Evolutionary conservation across 2,888 invertebrate species (phyloP).

Genomic region (Cancer borealis): DNA sequence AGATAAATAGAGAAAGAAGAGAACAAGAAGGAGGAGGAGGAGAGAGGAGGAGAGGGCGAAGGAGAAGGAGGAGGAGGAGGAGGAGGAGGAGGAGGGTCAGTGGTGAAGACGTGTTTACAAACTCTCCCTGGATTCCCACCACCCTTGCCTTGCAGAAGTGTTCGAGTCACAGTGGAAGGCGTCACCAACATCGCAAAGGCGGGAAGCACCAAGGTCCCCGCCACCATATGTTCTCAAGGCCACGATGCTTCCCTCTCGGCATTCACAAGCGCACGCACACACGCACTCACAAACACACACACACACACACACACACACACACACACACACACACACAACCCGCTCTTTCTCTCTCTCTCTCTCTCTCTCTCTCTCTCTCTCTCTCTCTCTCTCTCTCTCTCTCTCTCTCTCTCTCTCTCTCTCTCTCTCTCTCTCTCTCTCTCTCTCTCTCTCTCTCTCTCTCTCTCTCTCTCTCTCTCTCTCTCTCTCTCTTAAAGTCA

Average conservation of each 20-base stretch:
- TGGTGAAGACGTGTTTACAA: neutral
- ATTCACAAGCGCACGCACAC: conserved; percentile 38
- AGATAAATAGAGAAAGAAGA: conserved; percentile 42
- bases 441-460: conserved; percentile 62
- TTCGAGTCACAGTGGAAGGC: conserved; percentile 2
- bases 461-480: conserved; percentile 60
- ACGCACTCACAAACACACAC: neutral
- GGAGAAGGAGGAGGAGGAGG: conserved; percentile 11
- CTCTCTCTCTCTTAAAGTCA: conserved; percentile 37
- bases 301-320: conserved; percentile 38
- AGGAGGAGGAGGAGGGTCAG: neutral
- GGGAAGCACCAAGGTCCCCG: conserved; percentile 18
- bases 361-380: conserved; percentile 63
- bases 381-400: conserved; percentile 62
- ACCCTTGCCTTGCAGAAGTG: neutral
- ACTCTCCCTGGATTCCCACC: neutral
- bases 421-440: conserved; percentile 63
- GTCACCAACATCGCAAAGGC: neutral
- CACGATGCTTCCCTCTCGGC: conserved; percentile 43
- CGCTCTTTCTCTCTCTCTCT: conserved; percentile 56
- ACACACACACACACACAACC: conserved; percentile 16
- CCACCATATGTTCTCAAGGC: conserved; percentile 58
- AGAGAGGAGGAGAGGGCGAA: neutral
- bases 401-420: conserved; percentile 60
- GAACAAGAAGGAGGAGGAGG: neutral